Evolutionary conservation across 1,140 invertebrate genomes (phyloP).

Genomic region (Zeugodacus cucurbitae): DNA sequence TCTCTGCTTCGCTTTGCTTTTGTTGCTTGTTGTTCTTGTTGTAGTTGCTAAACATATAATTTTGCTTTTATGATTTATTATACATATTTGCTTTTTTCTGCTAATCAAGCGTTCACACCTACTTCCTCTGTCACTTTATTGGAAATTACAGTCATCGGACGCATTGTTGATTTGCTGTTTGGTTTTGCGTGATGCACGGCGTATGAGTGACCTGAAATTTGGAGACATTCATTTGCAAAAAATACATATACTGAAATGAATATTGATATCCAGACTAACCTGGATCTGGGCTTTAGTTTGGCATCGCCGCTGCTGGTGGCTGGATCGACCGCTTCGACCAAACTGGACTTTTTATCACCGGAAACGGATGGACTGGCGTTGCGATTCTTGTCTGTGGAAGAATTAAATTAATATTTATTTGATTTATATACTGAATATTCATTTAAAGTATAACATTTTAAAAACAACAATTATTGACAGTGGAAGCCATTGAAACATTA

Average conservation of each 20-base stretch:
- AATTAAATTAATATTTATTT: no score
- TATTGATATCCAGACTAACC: constrained; percentile 20
- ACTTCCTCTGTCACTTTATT: constrained; percentile 67
- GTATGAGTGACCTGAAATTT: constrained; percentile 75
- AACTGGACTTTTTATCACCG: no score
- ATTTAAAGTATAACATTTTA: no score
- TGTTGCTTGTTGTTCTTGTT: background rate
- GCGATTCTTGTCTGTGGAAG: no score
- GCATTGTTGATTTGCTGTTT: constrained; percentile 82
- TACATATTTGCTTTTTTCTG: background rate
- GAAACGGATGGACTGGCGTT: no score
- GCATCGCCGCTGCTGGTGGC: constrained; percentile 53
- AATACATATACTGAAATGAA: background rate
- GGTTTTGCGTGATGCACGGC: constrained; percentile 81
- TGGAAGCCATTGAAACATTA: no score
- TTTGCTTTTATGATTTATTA: background rate
- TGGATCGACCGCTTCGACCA: no score
- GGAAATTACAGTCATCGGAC: constrained; percentile 79
- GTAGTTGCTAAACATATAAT: background rate
- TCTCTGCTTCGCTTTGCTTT: background rate
- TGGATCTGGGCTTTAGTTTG: constrained; percentile 55
- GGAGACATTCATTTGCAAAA: background rate
- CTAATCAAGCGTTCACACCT: background rate
- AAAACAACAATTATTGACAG: no score
- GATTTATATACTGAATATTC: no score